These are phyloP conservation scores for Gymnocypris eckloni DNA, from an alignment of 2,797 vertebrate genomes.

Conservation along the genomic window DNA sequence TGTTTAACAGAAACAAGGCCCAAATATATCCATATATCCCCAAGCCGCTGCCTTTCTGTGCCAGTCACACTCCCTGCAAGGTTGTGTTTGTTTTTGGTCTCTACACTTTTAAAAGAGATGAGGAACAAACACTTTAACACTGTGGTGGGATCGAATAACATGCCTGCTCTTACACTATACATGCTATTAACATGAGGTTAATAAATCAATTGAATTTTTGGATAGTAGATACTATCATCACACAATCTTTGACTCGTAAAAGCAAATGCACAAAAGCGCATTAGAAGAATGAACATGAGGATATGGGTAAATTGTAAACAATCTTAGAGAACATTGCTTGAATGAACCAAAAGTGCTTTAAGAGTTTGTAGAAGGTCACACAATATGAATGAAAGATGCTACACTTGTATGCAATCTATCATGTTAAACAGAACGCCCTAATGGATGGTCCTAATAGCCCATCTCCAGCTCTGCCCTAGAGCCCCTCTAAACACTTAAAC, in stretches of 20 bases:
- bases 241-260: background rate
- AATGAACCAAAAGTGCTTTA: constrained; percentile 18
- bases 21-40: constrained; percentile 13
- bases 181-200: background rate
- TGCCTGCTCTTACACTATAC: background rate
- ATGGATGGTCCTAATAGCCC: constrained; percentile 41
- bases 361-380: constrained; percentile 3
- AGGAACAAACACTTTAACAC: constrained; percentile 4
- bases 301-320: constrained; percentile 19
- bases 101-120: constrained; percentile 11
- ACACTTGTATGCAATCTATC: constrained; percentile 1
- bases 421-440: constrained; percentile 47
- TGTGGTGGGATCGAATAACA: background rate
- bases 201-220: background rate
- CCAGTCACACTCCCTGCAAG: constrained; percentile 8
- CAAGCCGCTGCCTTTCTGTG: background rate
- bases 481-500: constrained; percentile 46
- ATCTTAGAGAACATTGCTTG: background rate
- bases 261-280: background rate
- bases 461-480: constrained; percentile 26
- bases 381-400: background rate
- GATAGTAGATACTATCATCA: background rate
- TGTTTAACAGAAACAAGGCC: constrained; percentile 34
- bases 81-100: constrained; percentile 14
- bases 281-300: background rate